phyloP scores from a whole-genome alignment of 2,888 invertebrate species.

The Lithophane socia region DNA sequence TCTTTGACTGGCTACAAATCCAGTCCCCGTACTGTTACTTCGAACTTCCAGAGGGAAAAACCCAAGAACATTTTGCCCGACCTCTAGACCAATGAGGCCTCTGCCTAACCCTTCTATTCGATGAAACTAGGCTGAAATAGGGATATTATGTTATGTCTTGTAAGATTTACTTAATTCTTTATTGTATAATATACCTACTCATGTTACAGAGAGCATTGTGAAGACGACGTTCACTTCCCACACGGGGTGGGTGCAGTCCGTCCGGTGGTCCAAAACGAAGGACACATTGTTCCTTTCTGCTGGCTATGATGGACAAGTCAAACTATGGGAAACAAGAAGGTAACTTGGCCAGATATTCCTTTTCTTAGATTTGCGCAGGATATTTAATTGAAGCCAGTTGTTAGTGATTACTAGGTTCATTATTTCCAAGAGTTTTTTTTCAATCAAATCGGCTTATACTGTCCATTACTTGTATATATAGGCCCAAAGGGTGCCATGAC shows the following conservation, averaged over 20 bases:
- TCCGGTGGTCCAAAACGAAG: constrained; percentile 96
- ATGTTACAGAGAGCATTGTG: constrained; percentile 94
- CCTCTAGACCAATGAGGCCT: not conserved
- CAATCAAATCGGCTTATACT: not conserved
- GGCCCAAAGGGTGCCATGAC: not conserved
- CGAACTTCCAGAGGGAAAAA: not conserved
- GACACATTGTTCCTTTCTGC: constrained; percentile 97
- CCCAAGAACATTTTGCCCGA: not conserved
- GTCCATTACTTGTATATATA: too few relatives aligned
- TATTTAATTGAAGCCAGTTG: not conserved
- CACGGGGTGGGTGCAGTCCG: constrained; percentile 97
- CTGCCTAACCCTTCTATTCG: not conserved
- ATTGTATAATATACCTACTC: not conserved
- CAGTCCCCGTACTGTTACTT: not conserved
- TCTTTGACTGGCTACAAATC: not conserved
- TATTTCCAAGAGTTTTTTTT: not conserved
- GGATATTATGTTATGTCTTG: not conserved
- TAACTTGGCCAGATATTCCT: constrained; percentile 69
- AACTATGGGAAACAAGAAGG: constrained; percentile 99
- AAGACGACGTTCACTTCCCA: constrained; percentile 96
- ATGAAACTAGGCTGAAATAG: not conserved
- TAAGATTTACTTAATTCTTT: not conserved
- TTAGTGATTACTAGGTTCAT: not conserved
- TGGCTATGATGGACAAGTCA: constrained; percentile 97
- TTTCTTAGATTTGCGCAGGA: not conserved